Base-by-base conservation (phyloP, 2,888 invertebrate genomes). In the Limnephilus lunatus region DNA sequence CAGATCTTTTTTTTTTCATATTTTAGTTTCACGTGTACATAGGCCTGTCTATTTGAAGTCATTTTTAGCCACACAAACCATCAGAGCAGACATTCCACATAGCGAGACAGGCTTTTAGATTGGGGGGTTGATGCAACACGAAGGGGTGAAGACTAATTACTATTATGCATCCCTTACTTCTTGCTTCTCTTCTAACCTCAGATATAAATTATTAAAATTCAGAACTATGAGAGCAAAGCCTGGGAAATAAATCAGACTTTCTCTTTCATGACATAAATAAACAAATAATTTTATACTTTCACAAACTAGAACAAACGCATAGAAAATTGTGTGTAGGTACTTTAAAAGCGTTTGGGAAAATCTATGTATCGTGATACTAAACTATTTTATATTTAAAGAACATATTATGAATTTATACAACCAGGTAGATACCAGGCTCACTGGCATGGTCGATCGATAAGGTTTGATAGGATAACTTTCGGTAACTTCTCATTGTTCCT, bases 141-240 rank as follows among this genome's bases (percentile, higher is more conserved):
- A 15, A 44, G 44, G 44, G 86, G 86, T 86, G 32, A 15, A 86
- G 86, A 44, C 86, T 86, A 86, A 86, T 86, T 86, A 86, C 25
- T 68, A n/a, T 44, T 86, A 83, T 83, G 9, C 83, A 83, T 35
- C 83, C 31, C 83, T 35, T 35, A 35, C 83, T 83, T 83, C 35
- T 35, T 19, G n/a, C 25, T 68, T 68, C 35, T 15, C 15, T 35
- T 83, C 82, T 14, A 30, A 83, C 31, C 25, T 83, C 83, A 25
- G 11, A 35, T n/a, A 25, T 9, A 68, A 68, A n/a, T n/a, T 7
- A 68, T 68, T n/a, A 68, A 68, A 68, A 68, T 68, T n/a, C 53
- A 5, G 4, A 53, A 53, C 53, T 19, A 5, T 53, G 53, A 53
- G 19, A 19, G 19, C 19, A 53, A 7, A 53, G 12, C 19, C 68